phyloP scores from a whole-genome alignment of 2,113 vertebrate genomes.

The Seriola dumerili region DNA sequence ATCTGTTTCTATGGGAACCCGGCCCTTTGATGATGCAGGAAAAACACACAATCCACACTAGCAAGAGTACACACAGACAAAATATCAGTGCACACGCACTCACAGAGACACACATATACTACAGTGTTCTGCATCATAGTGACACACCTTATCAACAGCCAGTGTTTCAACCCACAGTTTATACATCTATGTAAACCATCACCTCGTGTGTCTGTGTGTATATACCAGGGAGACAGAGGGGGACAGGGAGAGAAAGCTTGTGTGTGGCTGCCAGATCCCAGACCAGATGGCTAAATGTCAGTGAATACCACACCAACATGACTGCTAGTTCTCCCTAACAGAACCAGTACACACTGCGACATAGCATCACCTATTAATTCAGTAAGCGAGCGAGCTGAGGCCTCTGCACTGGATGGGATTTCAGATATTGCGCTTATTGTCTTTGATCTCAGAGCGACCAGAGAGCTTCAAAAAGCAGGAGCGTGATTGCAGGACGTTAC shows the following conservation, averaged over 20 bases:
- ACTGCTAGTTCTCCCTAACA: constrained; percentile 60
- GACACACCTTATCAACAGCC: constrained; percentile 35
- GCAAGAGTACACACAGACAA: constrained; percentile 9
- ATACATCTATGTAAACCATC: constrained; percentile 12
- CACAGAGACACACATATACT: constrained; percentile 16
- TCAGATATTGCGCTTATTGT: neutral
- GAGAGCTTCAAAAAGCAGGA: neutral
- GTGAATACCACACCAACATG: constrained; percentile 72
- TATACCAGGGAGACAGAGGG: constrained; percentile 16
- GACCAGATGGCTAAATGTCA: constrained; percentile 82
- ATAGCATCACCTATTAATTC: constrained; percentile 51
- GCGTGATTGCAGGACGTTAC: neutral
- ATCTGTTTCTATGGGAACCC: constrained; percentile 76
- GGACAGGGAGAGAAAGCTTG: neutral
- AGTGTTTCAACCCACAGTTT: constrained; percentile 34
- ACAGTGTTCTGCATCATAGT: constrained; percentile 33
- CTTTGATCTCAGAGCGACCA: neutral
- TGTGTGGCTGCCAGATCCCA: constrained; percentile 56
- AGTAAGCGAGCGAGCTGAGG: constrained; percentile 17
- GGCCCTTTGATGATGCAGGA: constrained; percentile 60
- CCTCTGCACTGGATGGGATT: constrained; percentile 5
- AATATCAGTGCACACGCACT: neutral
- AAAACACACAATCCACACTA: constrained; percentile 46
- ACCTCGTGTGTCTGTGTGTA: constrained; percentile 7
- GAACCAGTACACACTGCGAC: constrained; percentile 39